Evolutionary conservation across 2,797 vertebrate genomes (phyloP).

Genomic region (Clarias pachynema): DNA sequence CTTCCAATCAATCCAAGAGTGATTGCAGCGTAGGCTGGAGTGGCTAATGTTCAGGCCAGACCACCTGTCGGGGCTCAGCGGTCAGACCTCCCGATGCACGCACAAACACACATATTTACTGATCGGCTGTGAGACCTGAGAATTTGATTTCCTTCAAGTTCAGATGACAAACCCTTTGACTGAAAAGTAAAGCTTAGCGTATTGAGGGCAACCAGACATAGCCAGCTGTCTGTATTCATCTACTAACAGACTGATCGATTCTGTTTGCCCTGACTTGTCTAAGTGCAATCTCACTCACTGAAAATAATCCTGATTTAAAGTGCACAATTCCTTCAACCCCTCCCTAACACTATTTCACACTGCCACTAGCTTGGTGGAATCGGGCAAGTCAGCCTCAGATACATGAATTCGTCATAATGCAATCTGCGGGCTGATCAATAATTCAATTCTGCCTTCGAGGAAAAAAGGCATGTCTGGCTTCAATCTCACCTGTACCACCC

Average conservation of each 20-base stretch:
- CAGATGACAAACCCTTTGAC: conserved; percentile 41
- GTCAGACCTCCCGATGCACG: conserved; percentile 27
- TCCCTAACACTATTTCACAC: conserved; percentile 46
- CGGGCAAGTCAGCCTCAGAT: conserved; percentile 58
- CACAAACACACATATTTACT: conserved; percentile 24
- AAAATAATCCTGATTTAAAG: conserved; percentile 65
- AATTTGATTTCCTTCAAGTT: conserved; percentile 52
- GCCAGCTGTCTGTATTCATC: conserved; percentile 67
- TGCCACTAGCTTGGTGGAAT: conserved; percentile 55
- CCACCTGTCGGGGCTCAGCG: conserved; percentile 47
- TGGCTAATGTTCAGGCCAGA: conserved; percentile 51
- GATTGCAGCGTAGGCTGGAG: conserved; percentile 50
- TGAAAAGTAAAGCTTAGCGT: conserved; percentile 58
- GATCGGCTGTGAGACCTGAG: conserved; percentile 50
- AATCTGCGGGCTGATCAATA: conserved; percentile 82
- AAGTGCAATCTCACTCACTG: conserved; percentile 59
- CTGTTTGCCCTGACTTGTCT: conserved; percentile 70
- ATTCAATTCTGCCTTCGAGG: conserved; percentile 77
- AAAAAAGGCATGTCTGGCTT: conserved; percentile 70
- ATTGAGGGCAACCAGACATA: conserved; percentile 37
- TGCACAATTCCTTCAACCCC: conserved; percentile 37
- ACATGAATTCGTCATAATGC: conserved; percentile 79
- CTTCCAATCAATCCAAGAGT: conserved; percentile 52
- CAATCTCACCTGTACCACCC: conserved; percentile 72
- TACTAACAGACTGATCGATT: conserved; percentile 71